These are phyloP conservation scores for Pseudopodoces humilis DNA, from an alignment of 2,113 vertebrate species.

Conservation along the genomic window DNA sequence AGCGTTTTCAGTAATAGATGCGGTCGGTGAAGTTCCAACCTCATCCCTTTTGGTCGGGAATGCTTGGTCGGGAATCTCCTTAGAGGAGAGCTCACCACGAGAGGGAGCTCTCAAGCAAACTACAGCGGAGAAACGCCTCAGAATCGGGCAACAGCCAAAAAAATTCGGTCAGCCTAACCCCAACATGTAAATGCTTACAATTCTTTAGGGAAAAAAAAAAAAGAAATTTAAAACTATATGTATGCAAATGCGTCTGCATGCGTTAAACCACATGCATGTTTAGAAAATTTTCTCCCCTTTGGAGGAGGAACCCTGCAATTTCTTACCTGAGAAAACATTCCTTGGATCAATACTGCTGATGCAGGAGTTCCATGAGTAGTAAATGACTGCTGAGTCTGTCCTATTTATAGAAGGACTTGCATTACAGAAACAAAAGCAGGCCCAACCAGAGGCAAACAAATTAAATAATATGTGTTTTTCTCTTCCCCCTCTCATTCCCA, in stretches of 20 bases:
- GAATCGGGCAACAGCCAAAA: neutral
- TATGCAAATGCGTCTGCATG: neutral
- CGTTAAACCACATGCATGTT: neutral
- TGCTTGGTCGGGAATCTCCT: neutral
- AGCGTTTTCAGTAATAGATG: neutral
- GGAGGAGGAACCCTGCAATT: neutral
- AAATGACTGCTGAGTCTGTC: neutral
- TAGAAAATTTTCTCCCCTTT: neutral
- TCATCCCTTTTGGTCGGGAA: neutral
- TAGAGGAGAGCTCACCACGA: neutral
- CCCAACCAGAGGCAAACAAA: neutral
- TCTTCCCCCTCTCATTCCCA: neutral
- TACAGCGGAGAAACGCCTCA: neutral
- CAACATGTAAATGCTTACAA: neutral
- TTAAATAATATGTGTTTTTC: neutral
- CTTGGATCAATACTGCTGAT: neutral
- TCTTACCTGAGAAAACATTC: neutral
- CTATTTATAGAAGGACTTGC: neutral
- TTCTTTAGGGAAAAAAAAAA: neutral
- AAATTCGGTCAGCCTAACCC: neutral
- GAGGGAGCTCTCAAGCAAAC: constrained; percentile 13
- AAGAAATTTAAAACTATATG: neutral
- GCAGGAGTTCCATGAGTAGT: neutral
- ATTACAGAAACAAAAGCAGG: neutral
- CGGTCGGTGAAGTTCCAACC: neutral